Conservation (phyloP, 2,113 vertebrate species). For the Garra rufa region DNA sequence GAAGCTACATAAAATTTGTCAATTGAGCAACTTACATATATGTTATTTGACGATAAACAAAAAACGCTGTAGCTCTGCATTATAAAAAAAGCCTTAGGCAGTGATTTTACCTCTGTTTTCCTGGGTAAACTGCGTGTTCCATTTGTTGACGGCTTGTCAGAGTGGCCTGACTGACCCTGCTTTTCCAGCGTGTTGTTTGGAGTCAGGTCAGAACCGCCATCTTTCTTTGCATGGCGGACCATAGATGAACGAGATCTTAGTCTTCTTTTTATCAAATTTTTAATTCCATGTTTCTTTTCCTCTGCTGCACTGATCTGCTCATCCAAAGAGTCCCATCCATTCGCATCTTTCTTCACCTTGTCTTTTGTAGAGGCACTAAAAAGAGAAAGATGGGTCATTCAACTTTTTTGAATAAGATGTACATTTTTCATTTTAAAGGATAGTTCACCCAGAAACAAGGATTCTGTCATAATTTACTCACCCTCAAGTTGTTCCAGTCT, state of each 20-base stretch:
- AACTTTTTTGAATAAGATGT: too few species aligned
- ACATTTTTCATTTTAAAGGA: too few species aligned
- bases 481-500: too few species aligned
- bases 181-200: conserved; percentile 52
- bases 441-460: too few species aligned
- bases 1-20: neutral
- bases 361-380: conserved; percentile 34
- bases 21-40: neutral
- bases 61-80: neutral
- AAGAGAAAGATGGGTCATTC: neutral
- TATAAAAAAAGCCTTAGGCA: neutral
- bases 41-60: neutral
- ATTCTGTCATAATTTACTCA: too few species aligned
- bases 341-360: conserved; percentile 53
- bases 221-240: conserved; percentile 41
- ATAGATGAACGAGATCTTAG: conserved; percentile 44
- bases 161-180: neutral
- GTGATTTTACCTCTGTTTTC: conserved; percentile 27
- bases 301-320: conserved; percentile 66
- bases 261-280: conserved; percentile 67
- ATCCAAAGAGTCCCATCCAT: conserved; percentile 57
- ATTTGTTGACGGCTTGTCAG: neutral
- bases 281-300: conserved; percentile 71
- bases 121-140: conserved; percentile 51
- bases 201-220: neutral